A percentile compares a stretch with the other conserved stretches of the same genome.
These are phyloP conservation scores for Drosophila cardini DNA, from an alignment of 1,140 invertebrate genomes.

Conservation along the genomic window DNA sequence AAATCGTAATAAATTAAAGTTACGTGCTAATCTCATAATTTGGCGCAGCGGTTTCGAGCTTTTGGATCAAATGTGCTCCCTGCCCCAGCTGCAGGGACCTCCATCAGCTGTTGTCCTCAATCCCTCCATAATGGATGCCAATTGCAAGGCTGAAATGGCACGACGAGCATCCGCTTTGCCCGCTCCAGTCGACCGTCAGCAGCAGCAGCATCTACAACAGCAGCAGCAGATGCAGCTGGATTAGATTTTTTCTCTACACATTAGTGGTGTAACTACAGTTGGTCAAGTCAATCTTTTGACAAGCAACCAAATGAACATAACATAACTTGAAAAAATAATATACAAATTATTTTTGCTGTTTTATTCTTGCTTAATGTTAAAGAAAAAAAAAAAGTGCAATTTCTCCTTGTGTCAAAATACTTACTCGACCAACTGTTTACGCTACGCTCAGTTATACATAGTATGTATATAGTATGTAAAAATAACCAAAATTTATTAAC, in stretches of 20 bases:
- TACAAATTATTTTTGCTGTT: too few species aligned
- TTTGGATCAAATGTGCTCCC: conserved; percentile 70
- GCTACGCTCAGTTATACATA: background rate
- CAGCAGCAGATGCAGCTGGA: too few species aligned
- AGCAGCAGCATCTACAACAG: background rate
- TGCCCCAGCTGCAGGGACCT: conserved; percentile 56
- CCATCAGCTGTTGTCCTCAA: background rate
- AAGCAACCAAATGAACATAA: too few species aligned
- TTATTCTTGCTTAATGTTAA: too few species aligned
- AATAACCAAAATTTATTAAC: background rate
- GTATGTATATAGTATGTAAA: conserved; percentile 17
- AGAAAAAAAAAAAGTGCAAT: too few species aligned
- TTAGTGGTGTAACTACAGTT: too few species aligned
- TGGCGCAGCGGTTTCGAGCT: conserved; percentile 86
- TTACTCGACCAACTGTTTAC: too few species aligned
- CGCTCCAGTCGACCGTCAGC: background rate
- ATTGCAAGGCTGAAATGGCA: conserved; percentile 39
- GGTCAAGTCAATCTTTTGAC: too few species aligned
- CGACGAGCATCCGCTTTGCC: conserved; percentile 58
- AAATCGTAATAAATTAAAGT: conserved; percentile 71
- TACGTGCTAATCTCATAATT: conserved; percentile 84
- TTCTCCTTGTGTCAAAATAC: too few species aligned
- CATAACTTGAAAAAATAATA: too few species aligned
- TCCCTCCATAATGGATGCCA: conserved; percentile 12
- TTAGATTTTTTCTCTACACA: too few species aligned